phyloP scores from a whole-genome alignment of 2,888 invertebrate genomes.

The Leptodirus hochenwartii region DNA sequence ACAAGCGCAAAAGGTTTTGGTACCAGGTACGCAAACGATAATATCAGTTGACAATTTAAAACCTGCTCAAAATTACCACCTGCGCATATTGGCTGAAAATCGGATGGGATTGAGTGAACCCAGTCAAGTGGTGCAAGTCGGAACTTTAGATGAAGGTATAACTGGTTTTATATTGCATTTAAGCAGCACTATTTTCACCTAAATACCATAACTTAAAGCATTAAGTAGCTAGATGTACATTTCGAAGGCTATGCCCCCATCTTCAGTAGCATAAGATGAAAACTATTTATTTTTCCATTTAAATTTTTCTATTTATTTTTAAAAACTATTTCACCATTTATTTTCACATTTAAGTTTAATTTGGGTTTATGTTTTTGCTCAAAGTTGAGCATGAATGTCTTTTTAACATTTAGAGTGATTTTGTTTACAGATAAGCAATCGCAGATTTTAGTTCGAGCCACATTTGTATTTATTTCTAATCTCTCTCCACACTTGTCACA shows the following conservation, averaged over 20 bases:
- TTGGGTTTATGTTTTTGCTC: constrained; percentile 3
- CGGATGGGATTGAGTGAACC: constrained; percentile 74
- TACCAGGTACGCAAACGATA: constrained; percentile 66
- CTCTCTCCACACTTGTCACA: no score
- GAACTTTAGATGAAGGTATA: constrained; percentile 62
- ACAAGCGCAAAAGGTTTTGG: constrained; percentile 62
- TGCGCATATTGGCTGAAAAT: constrained; percentile 79
- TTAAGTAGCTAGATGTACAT: no score
- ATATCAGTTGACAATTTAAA: constrained; percentile 64
- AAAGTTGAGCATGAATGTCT: no score
- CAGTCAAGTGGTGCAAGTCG: constrained; percentile 70
- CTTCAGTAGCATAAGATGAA: no score
- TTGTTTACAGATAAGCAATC: no score
- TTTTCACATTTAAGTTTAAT: constrained; percentile 7
- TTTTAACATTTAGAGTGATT: no score
- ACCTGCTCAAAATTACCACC: constrained; percentile 74
- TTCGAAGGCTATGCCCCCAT: no score
- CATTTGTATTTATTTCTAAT: no score
- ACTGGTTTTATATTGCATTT: constrained; percentile 5
- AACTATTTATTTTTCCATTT: background rate
- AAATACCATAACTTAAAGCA: no score
- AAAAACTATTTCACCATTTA: background rate
- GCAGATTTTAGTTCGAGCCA: no score
- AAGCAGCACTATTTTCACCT: no score
- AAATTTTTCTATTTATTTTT: no score